Percentiles rank a stretch among this genome's conserved stretches.
These are phyloP conservation scores for Oxystoma pomonae DNA, from an alignment of 2,888 invertebrate genomes.

Conservation along the genomic window DNA sequence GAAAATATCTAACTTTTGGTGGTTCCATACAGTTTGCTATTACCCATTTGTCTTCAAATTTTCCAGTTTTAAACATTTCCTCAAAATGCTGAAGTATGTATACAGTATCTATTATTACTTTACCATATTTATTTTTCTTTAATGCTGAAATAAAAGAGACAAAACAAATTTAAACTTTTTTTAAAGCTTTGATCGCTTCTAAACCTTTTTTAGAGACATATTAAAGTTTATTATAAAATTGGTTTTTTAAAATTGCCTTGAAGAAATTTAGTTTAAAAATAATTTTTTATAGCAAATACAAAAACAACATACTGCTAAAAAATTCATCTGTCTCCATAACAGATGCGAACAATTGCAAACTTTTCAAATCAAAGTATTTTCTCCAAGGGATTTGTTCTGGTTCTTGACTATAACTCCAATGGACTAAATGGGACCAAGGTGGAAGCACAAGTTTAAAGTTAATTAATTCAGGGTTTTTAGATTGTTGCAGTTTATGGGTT, in stretches of 20 bases:
- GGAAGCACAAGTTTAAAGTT: constrained; percentile 76
- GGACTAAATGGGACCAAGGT: constrained; percentile 87
- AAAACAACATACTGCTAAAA: constrained; percentile 60
- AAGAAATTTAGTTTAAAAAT: no score
- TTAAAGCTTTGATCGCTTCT: no score
- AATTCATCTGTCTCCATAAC: constrained; percentile 85
- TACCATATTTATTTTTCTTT: constrained; percentile 39
- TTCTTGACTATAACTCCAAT: constrained; percentile 67
- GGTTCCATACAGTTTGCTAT: constrained; percentile 52
- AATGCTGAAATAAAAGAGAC: constrained; percentile 50
- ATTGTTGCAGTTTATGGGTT: constrained; percentile 61
- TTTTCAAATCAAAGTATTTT: constrained; percentile 77
- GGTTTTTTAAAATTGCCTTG: no score
- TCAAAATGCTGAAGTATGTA: constrained; percentile 82
- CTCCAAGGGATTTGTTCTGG: constrained; percentile 73
- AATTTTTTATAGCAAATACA: no score
- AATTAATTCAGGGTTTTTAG: constrained; percentile 43
- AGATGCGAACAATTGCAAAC: constrained; percentile 73
- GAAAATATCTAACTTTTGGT: constrained; percentile 61
- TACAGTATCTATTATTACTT: constrained; percentile 64
- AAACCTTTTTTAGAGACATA: no score
- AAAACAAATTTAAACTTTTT: no score
- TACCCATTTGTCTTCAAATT: constrained; percentile 81
- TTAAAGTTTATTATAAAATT: not conserved
- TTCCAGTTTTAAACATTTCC: constrained; percentile 76